A percentile compares a stretch with the other conserved stretches of the same genome.
These are phyloP conservation scores for Aleiodes testaceus DNA, from an alignment of 2,888 invertebrate species.

Conservation along the genomic window DNA sequence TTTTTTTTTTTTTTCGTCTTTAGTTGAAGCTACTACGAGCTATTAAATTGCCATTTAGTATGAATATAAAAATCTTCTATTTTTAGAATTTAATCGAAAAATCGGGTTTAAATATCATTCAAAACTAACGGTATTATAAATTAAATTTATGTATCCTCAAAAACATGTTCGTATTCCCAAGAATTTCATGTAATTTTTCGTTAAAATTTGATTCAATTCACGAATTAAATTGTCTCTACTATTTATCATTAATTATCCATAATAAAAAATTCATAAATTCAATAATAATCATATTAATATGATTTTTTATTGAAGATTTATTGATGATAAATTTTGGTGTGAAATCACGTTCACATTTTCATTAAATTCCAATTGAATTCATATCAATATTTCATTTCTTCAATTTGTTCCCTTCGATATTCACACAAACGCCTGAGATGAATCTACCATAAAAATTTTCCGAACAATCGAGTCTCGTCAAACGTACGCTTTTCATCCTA, in stretches of 20 bases:
- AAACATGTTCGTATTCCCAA: background rate
- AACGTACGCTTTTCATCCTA: conserved; percentile 6
- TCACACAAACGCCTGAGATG: background rate
- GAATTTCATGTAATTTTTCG: conserved; percentile 2
- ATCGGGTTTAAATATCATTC: conserved; percentile 11
- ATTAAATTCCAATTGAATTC: background rate
- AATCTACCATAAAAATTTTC: conserved; percentile 26
- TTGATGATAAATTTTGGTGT: too few relatives aligned
- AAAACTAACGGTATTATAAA: conserved; percentile 20
- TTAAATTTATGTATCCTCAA: background rate
- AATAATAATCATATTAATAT: too few relatives aligned
- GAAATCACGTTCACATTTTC: background rate
- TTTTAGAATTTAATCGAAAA: conserved; percentile 25
- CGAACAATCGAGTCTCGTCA: conserved; percentile 29
- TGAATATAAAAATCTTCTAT: conserved; percentile 7
- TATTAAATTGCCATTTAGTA: conserved; percentile 13
- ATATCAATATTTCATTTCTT: background rate
- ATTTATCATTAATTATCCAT: background rate
- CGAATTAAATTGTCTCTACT: conserved; percentile 5
- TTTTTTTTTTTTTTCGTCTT: background rate
- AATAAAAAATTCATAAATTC: too few relatives aligned
- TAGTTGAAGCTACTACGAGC: background rate
- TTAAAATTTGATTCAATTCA: conserved; percentile 14
- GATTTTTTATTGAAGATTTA: too few relatives aligned
- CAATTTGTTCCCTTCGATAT: background rate